Evolutionary conservation across 2,888 invertebrate genomes (phyloP), one percentile per base, ranked within the genome.

Genomic region (Balanococcus diminutus): DNA sequence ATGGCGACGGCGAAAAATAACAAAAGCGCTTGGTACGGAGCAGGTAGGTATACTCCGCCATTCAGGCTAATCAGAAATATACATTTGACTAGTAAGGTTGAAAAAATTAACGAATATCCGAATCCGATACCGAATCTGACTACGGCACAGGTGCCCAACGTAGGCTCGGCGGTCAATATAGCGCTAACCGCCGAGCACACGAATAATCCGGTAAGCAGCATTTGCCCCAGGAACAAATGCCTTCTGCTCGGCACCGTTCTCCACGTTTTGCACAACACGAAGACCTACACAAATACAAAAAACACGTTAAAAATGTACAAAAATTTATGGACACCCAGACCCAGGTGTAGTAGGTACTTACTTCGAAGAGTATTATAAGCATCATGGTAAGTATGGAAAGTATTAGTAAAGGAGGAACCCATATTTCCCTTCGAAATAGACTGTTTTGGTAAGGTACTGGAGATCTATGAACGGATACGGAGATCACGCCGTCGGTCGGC

Each of bases 11-110:
- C 96, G 90, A 98, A 98, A 89, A 96, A 93, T 88, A 98, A 92
- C 88, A 98, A 92, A 36, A 98, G 92, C 87, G 92, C 92, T 91
- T 98, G 98, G 90, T 98, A 98, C 16, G 96, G 95, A 8, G 97
- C 96, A 85, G 97, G 97, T 86, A 98, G 92, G 90, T 98, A 97
- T 82, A 97, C 96, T 87, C 96, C 96, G 85, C 95, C 94, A 90
- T 97, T 96, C 87, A 97, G 93, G 89, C 97, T 96, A 88, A 98
- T 93, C 87, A 98, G 92, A 90, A 98, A 97, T 88, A 98, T 96
- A 90, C 97, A 96, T 91, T 98, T 98, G 88, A 98, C 98, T 88
- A 98, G 92, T 82, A 98, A 92, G 0, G 97, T 95, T 61, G 96
- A 95, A 90, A 97, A 98, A 87, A 97, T 95, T 86, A 97, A 92